These are phyloP conservation scores for Drosophila mimetica DNA, from an alignment of 2,888 invertebrate genomes.

Conservation along the genomic window DNA sequence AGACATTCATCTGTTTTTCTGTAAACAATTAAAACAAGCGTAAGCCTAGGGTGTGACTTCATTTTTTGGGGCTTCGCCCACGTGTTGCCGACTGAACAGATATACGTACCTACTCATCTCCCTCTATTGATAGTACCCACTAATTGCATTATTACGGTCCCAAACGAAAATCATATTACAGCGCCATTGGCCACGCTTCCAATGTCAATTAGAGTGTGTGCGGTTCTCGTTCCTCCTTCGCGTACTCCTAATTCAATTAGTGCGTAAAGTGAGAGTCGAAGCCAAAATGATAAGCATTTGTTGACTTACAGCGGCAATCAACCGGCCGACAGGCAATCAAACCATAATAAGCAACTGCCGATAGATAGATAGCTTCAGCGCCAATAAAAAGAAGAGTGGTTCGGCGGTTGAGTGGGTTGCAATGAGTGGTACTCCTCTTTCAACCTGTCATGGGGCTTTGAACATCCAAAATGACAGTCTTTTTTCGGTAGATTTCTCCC, in stretches of 20 bases:
- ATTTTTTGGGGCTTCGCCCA: slow-evolving; percentile 22
- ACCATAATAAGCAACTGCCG: slow-evolving; percentile 42
- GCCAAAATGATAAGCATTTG: slow-evolving; percentile 42
- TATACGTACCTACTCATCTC: neutral
- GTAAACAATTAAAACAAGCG: slow-evolving; percentile 12
- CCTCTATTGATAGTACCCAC: slow-evolving; percentile 17
- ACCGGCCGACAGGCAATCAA: slow-evolving; percentile 55
- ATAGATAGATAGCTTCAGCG: slow-evolving; percentile 9
- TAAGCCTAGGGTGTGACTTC: slow-evolving; percentile 24
- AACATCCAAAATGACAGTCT: slow-evolving; percentile 17
- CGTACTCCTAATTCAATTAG: slow-evolving; percentile 45
- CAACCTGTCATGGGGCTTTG: slow-evolving; percentile 33
- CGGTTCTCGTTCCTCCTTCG: slow-evolving; percentile 12
- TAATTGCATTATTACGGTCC: slow-evolving; percentile 42
- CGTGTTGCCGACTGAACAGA: slow-evolving; percentile 13
- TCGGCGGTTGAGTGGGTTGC: slow-evolving; percentile 33
- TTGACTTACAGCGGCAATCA: slow-evolving; percentile 41
- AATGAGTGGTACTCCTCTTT: slow-evolving; percentile 1
- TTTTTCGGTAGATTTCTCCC: slow-evolving; percentile 18
- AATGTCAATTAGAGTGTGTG: slow-evolving; percentile 67
- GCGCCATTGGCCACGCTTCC: slow-evolving; percentile 65
- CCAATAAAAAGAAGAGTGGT: slow-evolving; percentile 27
- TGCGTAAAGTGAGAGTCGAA: slow-evolving; percentile 50
- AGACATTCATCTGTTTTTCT: slow-evolving; percentile 6
- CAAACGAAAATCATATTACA: slow-evolving; percentile 63